Evolutionary conservation across 2,113 vertebrate species (phyloP).

Genomic region (Hemiscyllium ocellatum): DNA sequence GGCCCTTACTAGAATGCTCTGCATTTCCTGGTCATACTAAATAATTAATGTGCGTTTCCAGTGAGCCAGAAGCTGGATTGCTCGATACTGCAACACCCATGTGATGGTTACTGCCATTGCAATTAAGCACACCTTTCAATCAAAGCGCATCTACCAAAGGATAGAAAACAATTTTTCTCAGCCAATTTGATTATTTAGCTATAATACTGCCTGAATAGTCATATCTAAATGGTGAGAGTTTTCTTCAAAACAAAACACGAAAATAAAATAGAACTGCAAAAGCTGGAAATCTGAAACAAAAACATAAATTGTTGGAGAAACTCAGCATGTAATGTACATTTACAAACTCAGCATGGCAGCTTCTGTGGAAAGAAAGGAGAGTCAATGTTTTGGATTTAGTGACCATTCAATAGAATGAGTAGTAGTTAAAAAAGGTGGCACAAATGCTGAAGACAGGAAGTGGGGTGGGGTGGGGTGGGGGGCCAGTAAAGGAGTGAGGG

Average conservation of each 20-base stretch:
- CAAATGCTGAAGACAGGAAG: no score
- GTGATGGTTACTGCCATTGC: background rate
- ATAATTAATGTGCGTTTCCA: conserved; percentile 32
- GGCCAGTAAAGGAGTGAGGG: no score
- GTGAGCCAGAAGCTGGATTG: background rate
- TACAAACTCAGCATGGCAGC: no score
- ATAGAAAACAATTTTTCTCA: background rate
- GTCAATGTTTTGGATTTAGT: no score
- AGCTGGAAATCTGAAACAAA: no score
- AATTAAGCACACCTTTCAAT: conserved; percentile 1
- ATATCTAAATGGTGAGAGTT: background rate
- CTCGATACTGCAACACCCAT: background rate
- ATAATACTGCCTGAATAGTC: background rate
- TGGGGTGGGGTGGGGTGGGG: no score
- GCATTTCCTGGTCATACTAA: conserved; percentile 28
- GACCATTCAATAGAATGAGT: no score
- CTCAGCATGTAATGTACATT: no score
- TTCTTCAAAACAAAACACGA: background rate
- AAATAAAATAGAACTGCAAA: no score
- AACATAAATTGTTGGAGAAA: no score
- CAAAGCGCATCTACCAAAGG: background rate
- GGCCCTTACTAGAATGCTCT: conserved; percentile 13
- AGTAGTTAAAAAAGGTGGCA: no score
- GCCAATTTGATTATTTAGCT: background rate
- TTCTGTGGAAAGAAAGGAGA: no score